Conservation (phyloP, 2,888 invertebrate species). For the Urechis unicinctus region DNA sequence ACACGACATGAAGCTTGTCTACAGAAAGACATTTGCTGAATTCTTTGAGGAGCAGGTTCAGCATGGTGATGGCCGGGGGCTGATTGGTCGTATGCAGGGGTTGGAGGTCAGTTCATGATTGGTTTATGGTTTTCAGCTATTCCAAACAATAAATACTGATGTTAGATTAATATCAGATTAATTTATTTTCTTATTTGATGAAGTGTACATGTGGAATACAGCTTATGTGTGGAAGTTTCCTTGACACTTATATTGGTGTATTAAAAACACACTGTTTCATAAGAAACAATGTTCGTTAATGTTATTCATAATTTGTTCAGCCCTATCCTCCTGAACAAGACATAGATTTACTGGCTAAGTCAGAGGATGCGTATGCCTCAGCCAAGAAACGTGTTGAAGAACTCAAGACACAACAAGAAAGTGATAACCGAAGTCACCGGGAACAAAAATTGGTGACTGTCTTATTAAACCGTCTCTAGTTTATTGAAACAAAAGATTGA, state of each 20-base stretch:
- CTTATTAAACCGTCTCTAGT: no score
- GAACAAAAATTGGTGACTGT: slow-evolving; percentile 19
- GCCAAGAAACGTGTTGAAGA: slow-evolving; percentile 22
- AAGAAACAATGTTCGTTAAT: not conserved
- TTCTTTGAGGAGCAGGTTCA: slow-evolving; percentile 65
- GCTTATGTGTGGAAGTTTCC: no score
- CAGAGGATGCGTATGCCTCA: slow-evolving; percentile 59
- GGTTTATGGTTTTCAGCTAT: not conserved
- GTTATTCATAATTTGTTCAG: slow-evolving; percentile 40
- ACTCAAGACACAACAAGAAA: slow-evolving; percentile 8
- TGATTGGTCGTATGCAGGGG: slow-evolving; percentile 69
- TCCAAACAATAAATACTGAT: no score
- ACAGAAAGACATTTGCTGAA: slow-evolving; percentile 63
- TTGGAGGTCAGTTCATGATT: slow-evolving; percentile 36
- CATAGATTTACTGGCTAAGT: slow-evolving; percentile 53
- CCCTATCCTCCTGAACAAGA: slow-evolving; percentile 65
- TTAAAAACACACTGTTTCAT: no score
- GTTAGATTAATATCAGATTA: no score
- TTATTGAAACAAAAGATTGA: no score
- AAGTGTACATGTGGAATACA: no score
- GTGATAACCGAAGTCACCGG: no score
- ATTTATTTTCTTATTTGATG: no score
- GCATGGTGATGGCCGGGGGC: slow-evolving; percentile 54
- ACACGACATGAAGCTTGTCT: slow-evolving; percentile 53
- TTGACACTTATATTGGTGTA: no score